Base-by-base conservation (phyloP, 2,797 vertebrate species). In the Ataeniobius toweri region DNA sequence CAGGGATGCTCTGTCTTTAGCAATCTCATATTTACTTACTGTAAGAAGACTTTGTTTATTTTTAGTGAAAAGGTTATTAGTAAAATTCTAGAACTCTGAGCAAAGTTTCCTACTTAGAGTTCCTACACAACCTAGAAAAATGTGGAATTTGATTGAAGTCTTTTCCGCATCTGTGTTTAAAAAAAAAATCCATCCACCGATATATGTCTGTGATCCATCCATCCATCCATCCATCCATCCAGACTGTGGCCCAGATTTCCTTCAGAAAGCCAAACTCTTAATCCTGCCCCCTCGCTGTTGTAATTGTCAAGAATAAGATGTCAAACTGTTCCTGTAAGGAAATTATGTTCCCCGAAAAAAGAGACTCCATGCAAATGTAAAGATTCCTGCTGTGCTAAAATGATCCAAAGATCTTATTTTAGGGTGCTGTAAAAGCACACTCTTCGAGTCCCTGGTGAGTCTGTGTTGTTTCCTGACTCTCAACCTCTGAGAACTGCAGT, bases 401-500 rank as follows among this genome's bases (percentile, higher is more conserved):
- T 53, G 26, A 48, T 51, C 58, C 41, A n/a, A 53, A 20, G 56
- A 73, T 31, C 46, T 69, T 70, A 22, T 74, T 53, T 20, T 74
- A 69, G 69, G 56, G 48, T 28, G 74, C 28, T 77, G 76, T 6
- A 74, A 73, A 80, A 31, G 36, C 8, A 72, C 6, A 73, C 51
- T 76, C 68, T 53, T 5, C 68, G 55, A 12, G 58, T 55, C 58
- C 71, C 70, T 22, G 8, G 51, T 75, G 74, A 28, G 53, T 83
- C 36, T 58, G 51, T 79, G 31, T 67, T 70, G 28, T 67, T 72
- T 74, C 74, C 67, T 48, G n/a, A 46, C 41, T 44, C 70, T 75
- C 74, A 51, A 56, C 70, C 65, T 77, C 44, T 58, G 3, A 8
- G 56, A 80, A 81, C 58, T 81, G 76, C 74, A 73, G 74, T 75